Percentiles rank a stretch among this genome's conserved stretches.
These are phyloP conservation scores for Nomada hirtipes DNA, from an alignment of 2,888 invertebrate species.

Conservation along the genomic window DNA sequence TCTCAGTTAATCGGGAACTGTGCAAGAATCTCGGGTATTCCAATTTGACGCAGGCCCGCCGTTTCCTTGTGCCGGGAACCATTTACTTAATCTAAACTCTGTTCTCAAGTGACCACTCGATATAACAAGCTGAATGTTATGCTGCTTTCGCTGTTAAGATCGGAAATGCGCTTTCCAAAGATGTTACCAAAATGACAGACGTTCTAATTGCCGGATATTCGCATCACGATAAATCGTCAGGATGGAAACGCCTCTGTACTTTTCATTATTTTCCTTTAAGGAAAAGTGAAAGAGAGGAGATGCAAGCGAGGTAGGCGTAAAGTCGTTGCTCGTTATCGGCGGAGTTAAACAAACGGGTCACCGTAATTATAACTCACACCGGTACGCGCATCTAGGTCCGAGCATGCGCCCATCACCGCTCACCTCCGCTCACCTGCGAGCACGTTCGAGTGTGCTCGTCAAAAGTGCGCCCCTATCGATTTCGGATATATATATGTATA, in stretches of 20 bases:
- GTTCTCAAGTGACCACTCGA: too few species aligned
- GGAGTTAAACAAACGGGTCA: conserved; percentile 62
- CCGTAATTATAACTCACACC: conserved; percentile 60
- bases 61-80: too few species aligned
- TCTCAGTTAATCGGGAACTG: background rate
- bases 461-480: conserved; percentile 65
- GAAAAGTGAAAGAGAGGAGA: background rate
- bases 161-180: too few species aligned
- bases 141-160: too few species aligned
- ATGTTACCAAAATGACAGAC: too few species aligned
- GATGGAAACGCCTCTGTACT: conserved; percentile 15
- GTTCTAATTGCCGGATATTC: conserved; percentile 39
- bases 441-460: conserved; percentile 58
- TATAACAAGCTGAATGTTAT: too few species aligned
- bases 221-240: conserved; percentile 36
- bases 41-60: background rate
- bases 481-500: conserved; percentile 56
- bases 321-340: conserved; percentile 73
- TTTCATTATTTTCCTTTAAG: conserved; percentile 11
- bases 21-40: background rate
- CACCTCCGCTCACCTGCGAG: conserved; percentile 48
- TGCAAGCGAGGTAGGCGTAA: conserved; percentile 17
- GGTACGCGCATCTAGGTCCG: conserved; percentile 45
- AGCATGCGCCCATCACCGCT: conserved; percentile 49
- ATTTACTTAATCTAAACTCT: too few species aligned